Percentiles rank a stretch among this genome's conserved stretches.
phyloP scores from a whole-genome alignment of 1,140 invertebrate species.

The Spodoptera litura region DNA sequence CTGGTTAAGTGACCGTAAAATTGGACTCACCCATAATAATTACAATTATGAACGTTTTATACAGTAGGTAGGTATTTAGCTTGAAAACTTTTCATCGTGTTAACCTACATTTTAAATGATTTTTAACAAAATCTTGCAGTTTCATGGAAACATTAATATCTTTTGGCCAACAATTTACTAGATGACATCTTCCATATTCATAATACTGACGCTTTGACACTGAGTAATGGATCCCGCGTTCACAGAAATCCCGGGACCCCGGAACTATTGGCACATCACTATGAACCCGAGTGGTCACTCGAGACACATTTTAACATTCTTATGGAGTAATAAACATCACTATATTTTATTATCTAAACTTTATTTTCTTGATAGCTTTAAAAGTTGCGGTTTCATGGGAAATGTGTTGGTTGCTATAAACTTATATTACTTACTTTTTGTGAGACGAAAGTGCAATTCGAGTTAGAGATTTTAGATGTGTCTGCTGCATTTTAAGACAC shows the following conservation, averaged over 20 bases:
- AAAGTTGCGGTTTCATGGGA: neutral
- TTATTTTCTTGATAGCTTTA: slow-evolving; percentile 3
- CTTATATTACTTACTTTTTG: neutral
- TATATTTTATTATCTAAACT: neutral
- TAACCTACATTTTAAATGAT: no score
- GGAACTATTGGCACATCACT: slow-evolving; percentile 7
- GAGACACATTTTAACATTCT: slow-evolving; percentile 11
- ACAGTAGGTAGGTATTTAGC: no score
- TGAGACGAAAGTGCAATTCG: neutral
- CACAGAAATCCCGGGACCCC: neutral
- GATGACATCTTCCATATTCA: neutral
- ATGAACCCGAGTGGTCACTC: slow-evolving; percentile 11
- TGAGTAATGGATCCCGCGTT: neutral
- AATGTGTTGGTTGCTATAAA: neutral
- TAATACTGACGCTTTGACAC: neutral
- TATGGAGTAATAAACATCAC: slow-evolving; percentile 20
- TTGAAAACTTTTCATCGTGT: no score
- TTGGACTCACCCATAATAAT: no score
- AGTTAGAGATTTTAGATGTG: no score
- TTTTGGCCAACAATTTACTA: neutral
- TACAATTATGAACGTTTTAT: no score
- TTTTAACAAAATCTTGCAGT: no score
- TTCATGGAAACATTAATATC: neutral
- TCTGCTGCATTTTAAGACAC: no score
- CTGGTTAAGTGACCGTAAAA: no score